Evolutionary conservation across 2,888 invertebrate species (phyloP).

Genomic region (Phaonia tiefii): DNA sequence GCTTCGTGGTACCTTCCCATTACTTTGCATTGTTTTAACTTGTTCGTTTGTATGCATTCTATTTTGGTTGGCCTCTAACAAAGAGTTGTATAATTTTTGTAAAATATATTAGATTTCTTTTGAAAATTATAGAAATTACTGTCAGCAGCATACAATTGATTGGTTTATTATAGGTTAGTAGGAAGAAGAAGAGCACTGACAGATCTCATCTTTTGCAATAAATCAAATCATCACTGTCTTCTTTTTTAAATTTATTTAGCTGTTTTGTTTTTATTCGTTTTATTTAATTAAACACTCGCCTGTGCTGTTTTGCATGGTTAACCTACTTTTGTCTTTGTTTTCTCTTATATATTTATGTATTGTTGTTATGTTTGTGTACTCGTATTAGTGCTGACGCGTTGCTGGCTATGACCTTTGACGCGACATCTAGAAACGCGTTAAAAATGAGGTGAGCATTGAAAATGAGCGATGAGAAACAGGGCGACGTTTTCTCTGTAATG

Average conservation of each 20-base stretch:
- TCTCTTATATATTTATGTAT: not conserved
- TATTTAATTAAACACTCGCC: conserved; percentile 62
- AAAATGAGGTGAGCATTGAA: conserved; percentile 22
- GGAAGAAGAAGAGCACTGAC: too few species aligned
- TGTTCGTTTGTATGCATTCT: too few species aligned
- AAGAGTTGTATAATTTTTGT: too few species aligned
- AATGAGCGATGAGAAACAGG: conserved; percentile 4
- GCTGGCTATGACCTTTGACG: conserved; percentile 59
- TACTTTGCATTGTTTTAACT: too few species aligned
- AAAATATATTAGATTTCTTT: too few species aligned
- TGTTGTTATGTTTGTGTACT: conserved; percentile 23
- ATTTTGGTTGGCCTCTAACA: too few species aligned
- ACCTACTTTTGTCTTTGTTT: conserved; percentile 52
- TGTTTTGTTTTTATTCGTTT: conserved; percentile 35
- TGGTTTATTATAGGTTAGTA: too few species aligned
- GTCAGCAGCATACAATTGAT: too few species aligned
- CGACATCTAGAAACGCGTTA: conserved; percentile 54
- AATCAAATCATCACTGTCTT: conserved; percentile 23
- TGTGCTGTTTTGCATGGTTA: conserved; percentile 50
- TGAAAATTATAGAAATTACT: too few species aligned
- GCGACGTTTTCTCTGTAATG: not conserved
- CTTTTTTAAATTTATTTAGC: conserved; percentile 29
- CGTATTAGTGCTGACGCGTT: conserved; percentile 32
- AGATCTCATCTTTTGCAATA: conserved; percentile 20
- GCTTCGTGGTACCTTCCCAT: too few species aligned